Conservation (phyloP, 2,888 invertebrate species). For the Apantesis nais region DNA sequence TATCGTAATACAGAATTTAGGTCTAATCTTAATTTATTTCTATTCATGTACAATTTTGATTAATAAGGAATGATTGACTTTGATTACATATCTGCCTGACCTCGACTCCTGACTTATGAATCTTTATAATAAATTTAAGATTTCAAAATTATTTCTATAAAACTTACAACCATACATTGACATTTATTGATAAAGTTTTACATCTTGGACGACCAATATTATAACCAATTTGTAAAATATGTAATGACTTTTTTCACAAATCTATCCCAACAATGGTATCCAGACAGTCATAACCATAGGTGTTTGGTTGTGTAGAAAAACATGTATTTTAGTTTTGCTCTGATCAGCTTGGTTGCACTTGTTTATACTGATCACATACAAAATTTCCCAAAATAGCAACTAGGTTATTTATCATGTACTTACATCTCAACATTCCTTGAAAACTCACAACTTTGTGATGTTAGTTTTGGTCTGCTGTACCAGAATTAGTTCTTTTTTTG, state of each 20-base stretch:
- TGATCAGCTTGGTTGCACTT: neutral
- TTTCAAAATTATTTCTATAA: neutral
- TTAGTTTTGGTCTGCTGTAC: neutral
- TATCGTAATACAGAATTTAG: slow-evolving; percentile 3
- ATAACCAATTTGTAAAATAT: neutral
- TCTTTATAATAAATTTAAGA: slow-evolving; percentile 10
- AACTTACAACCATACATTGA: neutral
- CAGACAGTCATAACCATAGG: neutral
- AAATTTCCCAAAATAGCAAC: neutral
- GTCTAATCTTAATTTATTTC: slow-evolving; percentile 3
- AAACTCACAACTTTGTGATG: neutral
- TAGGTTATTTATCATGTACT: neutral
- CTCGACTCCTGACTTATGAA: slow-evolving; percentile 20
- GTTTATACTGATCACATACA: neutral
- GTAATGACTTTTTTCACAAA: neutral
- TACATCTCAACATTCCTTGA: neutral
- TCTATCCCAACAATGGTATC: neutral
- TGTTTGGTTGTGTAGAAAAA: neutral
- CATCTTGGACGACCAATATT: neutral
- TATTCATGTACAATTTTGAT: slow-evolving; percentile 17
- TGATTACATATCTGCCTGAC: slow-evolving; percentile 22
- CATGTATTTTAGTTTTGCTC: neutral
- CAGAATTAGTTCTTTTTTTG: neutral
- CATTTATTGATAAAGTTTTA: too few species aligned
- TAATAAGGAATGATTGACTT: slow-evolving; percentile 30